Conservation (phyloP, 2,888 invertebrate species). For the Deilephila porcellus region DNA sequence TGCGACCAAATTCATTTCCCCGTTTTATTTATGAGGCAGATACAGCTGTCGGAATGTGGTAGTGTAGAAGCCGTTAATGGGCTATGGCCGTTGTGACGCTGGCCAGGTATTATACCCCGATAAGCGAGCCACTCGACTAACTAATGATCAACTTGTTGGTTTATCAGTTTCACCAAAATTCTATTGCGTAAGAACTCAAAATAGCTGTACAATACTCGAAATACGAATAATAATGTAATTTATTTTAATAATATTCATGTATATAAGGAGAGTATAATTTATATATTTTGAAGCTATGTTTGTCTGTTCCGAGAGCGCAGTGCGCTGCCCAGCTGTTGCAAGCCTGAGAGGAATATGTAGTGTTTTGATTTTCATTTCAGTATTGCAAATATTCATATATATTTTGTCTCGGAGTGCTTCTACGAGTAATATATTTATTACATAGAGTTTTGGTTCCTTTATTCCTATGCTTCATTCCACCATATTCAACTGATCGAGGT, state of each 20-base stretch:
- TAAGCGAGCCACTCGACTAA: constrained; percentile 50
- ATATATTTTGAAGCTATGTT: constrained; percentile 26
- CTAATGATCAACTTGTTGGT: constrained; percentile 41
- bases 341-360: constrained; percentile 39
- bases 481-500: too few species aligned
- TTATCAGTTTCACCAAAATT: constrained; percentile 39
- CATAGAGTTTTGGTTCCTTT: too few species aligned
- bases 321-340: constrained; percentile 51
- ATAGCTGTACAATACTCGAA: background rate
- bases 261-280: background rate
- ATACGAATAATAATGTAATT: background rate
- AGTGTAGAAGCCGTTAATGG: constrained; percentile 51
- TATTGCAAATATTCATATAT: background rate
- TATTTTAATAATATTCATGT: constrained; percentile 1
- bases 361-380: constrained; percentile 6
- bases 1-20: constrained; percentile 22
- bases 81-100: constrained; percentile 56
- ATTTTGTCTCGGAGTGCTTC: too few species aligned
- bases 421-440: too few species aligned
- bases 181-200: constrained; percentile 31
- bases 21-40: constrained; percentile 18
- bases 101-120: constrained; percentile 52
- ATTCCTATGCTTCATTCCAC: too few species aligned
- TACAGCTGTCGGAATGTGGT: constrained; percentile 29
- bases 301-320: constrained; percentile 43